Base-by-base conservation (phyloP, 2,797 vertebrate genomes). In the Notolabrus celidotus region DNA sequence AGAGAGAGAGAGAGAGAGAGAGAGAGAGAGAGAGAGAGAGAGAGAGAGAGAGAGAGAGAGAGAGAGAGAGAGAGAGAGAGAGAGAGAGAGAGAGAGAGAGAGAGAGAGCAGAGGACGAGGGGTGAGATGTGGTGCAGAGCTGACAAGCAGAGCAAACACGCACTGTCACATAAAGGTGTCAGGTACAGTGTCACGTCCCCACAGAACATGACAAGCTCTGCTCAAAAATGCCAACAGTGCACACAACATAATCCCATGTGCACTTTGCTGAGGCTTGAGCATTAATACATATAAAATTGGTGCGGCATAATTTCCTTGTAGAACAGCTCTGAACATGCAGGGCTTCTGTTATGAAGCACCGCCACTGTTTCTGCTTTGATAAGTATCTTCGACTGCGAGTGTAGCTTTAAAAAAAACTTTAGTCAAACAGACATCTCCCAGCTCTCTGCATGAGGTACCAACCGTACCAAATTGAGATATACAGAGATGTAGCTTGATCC, bases 111-210 rank as follows among this genome's bases (percentile, higher is more conserved):
- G 9, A 65, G 70, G 73, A 73, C 57, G 54, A n/a, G 22, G 45
- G 68, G 65, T 33, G 82, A 83, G 79, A 71, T 41, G 47, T 86
- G 64, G 80, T 71, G 82, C 82, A 77, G 69, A 80, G 85, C 74
- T 81, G 78, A 85, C 54, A 67, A 39, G 33, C 46, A 8, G 27
- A 57, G 25, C 29, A 42, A 67, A 66, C 19, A 47, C 50, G 62
- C 38, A 15, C 31, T 36, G 67, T 66, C 70, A 73, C 53, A 60
- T 52, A 43, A 73, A 65, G 34, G 33, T 66, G 34, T 50, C 60
- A 25, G 34, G 38, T 63, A 16, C 23, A 41, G 41, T 67, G 79
- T 74, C 59, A 12, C 31, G 67, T 81, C 51, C 54, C 74, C 15
- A 52, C 59, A 46, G 45, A 22, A 27, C 49, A 22, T 5, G 22